Evolutionary conservation across 2,888 invertebrate genomes (phyloP), one percentile per base, ranked within the genome.

Genomic region (Scaptomyza reducta): DNA sequence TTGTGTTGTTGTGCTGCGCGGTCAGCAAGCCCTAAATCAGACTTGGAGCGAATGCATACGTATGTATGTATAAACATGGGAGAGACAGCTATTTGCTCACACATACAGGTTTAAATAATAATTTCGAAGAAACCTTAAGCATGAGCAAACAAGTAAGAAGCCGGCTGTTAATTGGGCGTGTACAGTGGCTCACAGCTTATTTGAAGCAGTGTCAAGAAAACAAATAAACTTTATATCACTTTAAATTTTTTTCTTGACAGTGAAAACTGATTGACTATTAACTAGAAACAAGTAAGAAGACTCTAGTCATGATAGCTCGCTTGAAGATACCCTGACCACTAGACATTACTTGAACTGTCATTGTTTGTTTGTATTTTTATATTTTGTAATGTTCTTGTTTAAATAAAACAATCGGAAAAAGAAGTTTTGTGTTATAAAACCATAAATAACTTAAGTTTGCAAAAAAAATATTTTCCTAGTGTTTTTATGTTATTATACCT

Each of bases 101-200:
- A 16, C 22, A 45, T n/a, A 38, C 40, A 58, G 1, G 11, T n/a
- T 33, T 11, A 42, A 25, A 40, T 22, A 51, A 31, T 46, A 16
- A 55, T 60, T 77, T 67, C 13, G 42, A 60, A 62, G 49, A 49
- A 71, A 76, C 31, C 60, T 41, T 59, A 64, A 56, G 47, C 64
- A 70, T 44, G 45, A 50, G 62, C 41, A 67, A 72, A 41, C 45
- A 69, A 55, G 60, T 55, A 70, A 80, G 79, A 88, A 79, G 86
- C 88, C 83, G 83, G 88, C 83, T 82, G 74, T 75, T 79, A 79
- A 77, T 82, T 85, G 67, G 69, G 66, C 49, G 33, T 50, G 50
- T 42, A 55, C 50, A 46, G 49, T 45, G 22, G 22, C 22, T 22
- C 22, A 4, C 22, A 22, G 22, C 22, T 22, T 22, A 22, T 22